Conservation (phyloP, 2,113 vertebrate species). For the Sitta europaea region DNA sequence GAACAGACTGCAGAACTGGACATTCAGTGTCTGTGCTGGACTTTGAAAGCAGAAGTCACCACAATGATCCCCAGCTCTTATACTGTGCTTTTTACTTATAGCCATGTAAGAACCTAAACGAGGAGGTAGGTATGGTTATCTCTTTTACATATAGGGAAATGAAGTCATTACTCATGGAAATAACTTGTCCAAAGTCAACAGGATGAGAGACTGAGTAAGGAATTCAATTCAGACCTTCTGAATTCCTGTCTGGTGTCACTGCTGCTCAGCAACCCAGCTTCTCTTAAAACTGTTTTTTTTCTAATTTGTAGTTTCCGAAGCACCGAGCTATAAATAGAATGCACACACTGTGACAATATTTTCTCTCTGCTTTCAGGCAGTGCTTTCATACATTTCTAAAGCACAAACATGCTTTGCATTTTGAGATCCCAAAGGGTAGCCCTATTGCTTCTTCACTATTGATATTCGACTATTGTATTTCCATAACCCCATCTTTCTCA, state of each 20-base stretch:
- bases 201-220: background rate
- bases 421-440: background rate
- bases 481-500: background rate
- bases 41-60: background rate
- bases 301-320: slow-evolving; percentile 40
- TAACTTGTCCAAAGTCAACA: background rate
- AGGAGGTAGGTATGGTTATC: background rate
- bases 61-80: background rate
- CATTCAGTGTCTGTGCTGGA: background rate
- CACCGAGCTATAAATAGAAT: background rate
- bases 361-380: background rate
- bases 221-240: background rate
- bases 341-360: slow-evolving; percentile 13
- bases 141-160: background rate
- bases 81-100: background rate
- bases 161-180: background rate
- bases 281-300: background rate
- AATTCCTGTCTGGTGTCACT: background rate
- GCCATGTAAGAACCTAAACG: background rate
- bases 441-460: background rate
- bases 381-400: background rate
- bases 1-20: background rate
- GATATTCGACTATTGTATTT: background rate
- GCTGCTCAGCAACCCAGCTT: slow-evolving; percentile 51
- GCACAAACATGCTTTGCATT: background rate